phyloP scores from a whole-genome alignment of 2,113 vertebrate genomes.

The Psilopsiagon aymara region DNA sequence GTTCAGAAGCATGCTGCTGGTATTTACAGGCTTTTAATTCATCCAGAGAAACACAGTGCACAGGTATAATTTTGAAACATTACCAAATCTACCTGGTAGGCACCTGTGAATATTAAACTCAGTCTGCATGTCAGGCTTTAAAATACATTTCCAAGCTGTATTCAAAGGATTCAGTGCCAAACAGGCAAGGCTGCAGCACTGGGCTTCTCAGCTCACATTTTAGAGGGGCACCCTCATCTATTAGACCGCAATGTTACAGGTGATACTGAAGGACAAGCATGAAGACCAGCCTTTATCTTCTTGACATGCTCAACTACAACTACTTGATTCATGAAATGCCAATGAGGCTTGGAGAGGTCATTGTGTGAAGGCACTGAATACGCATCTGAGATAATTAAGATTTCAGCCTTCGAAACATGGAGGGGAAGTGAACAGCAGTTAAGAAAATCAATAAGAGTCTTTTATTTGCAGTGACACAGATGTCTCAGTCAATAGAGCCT shows the following conservation, averaged over 20 bases:
- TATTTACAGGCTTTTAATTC: not conserved
- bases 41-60: accelerated
- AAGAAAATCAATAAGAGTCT: constrained; percentile 98
- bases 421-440: constrained; percentile 95
- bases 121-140: not conserved
- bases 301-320: constrained; percentile 82
- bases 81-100: not conserved
- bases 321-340: constrained; percentile 85
- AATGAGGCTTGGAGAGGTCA: constrained; percentile 81
- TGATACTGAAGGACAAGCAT: constrained; percentile 77
- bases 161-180: constrained; percentile 9
- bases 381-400: constrained; percentile 97
- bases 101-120: not conserved
- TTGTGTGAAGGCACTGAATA: constrained; percentile 84
- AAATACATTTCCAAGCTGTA: constrained; percentile 22
- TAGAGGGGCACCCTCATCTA: constrained; percentile 50
- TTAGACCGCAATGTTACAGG: constrained; percentile 76
- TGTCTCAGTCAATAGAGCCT: constrained; percentile 99
- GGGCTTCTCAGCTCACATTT: not conserved
- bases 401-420: constrained; percentile 89
- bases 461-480: constrained; percentile 99
- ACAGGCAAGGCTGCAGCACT: constrained; percentile 23
- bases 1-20: not conserved
- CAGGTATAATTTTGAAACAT: not conserved
- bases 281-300: constrained; percentile 80